Conservation (phyloP, 1,140 invertebrate species). For the Muscidifurax raptorellus region DNA sequence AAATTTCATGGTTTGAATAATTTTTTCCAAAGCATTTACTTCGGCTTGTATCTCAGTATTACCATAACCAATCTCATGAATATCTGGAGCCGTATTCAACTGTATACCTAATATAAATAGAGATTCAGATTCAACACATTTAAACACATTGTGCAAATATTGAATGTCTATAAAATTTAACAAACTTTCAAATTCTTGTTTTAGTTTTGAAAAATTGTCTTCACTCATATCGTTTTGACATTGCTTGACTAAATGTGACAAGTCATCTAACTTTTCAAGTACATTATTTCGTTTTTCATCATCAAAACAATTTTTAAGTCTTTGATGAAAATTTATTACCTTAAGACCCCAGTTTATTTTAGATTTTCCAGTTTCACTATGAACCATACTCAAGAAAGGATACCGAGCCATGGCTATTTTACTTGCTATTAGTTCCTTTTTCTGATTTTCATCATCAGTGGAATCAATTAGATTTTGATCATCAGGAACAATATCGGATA, state of each 20-base stretch:
- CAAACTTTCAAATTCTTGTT: constrained; percentile 15
- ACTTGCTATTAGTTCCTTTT: neutral
- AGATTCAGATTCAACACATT: neutral
- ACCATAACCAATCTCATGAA: constrained; percentile 59
- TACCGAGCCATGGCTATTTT: constrained; percentile 56
- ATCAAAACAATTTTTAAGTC: constrained; percentile 56
- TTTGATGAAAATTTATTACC: constrained; percentile 62
- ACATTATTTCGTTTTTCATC: constrained; percentile 36
- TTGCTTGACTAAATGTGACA: neutral
- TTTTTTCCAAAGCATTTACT: constrained; percentile 37
- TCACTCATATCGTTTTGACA: neutral
- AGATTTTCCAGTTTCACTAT: constrained; percentile 46
- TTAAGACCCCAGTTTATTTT: constrained; percentile 67
- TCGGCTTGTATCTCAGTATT: constrained; percentile 45
- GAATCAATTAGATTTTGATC: neutral
- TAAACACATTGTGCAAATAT: neutral
- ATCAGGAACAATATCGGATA: constrained; percentile 61
- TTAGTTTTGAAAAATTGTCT: neutral
- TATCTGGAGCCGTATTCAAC: constrained; percentile 59
- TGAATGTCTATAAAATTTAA: constrained; percentile 39
- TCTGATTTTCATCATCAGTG: neutral
- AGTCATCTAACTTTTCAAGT: constrained; percentile 25
- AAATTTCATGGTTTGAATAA: constrained; percentile 45
- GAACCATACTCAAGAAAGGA: constrained; percentile 30
- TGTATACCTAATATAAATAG: constrained; percentile 36